phyloP scores from a whole-genome alignment of 2,888 invertebrate species.

The Spilarctia lutea region DNA sequence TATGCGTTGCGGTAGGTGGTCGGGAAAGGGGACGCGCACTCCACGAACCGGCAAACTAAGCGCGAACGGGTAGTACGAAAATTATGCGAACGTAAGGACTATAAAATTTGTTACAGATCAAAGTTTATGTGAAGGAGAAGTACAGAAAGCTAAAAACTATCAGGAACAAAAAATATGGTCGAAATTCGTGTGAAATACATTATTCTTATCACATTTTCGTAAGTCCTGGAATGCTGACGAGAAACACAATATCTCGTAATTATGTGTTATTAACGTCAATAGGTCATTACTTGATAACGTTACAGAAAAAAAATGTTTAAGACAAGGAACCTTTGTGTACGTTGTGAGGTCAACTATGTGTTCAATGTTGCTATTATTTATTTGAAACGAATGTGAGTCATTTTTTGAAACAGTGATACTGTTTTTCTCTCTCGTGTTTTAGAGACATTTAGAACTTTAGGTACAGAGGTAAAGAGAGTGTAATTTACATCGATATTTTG shows the following conservation, averaged over 20 bases:
- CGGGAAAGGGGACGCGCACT: no score
- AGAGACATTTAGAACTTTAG: not conserved
- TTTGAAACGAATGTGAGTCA: not conserved
- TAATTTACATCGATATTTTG: not conserved
- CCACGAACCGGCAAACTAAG: no score
- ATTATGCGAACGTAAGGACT: no score
- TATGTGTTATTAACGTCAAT: slow-evolving; percentile 1
- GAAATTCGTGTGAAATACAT: not conserved
- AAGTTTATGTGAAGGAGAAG: no score
- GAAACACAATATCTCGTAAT: not conserved
- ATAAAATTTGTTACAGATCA: no score
- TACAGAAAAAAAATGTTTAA: slow-evolving; percentile 5
- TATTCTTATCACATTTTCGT: not conserved
- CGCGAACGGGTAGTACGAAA: no score
- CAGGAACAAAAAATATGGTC: no score
- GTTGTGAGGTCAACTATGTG: not conserved
- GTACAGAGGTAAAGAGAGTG: not conserved
- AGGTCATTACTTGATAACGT: slow-evolving; percentile 3
- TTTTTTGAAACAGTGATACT: not conserved
- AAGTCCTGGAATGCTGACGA: not conserved
- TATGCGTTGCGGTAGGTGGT: no score
- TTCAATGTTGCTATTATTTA: not conserved
- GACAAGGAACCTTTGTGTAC: slow-evolving; percentile 7
- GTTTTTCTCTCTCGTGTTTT: not conserved
- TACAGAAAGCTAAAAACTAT: no score